These are phyloP conservation scores for Zeus faber DNA, from an alignment of 2,113 vertebrate genomes.

Conservation along the genomic window DNA sequence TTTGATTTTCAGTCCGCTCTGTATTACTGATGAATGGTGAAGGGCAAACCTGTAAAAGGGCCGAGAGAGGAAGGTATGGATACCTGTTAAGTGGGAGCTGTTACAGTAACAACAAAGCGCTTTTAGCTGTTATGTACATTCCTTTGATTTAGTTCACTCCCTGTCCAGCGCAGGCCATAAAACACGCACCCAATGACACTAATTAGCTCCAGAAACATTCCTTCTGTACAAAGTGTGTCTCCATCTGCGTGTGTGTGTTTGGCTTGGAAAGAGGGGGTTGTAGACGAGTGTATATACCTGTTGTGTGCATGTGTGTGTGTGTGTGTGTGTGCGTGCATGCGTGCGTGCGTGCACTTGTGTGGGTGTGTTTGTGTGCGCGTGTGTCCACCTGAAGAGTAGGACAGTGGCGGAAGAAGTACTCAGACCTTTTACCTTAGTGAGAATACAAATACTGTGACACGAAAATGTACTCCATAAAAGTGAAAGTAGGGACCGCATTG, in stretches of 20 bases:
- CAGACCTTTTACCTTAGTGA: no score
- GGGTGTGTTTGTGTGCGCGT: not conserved
- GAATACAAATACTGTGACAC: no score
- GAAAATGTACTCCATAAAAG: no score
- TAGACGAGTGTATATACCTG: slow-evolving; percentile 44
- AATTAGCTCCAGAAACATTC: slow-evolving; percentile 72
- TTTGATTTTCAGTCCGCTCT: no score
- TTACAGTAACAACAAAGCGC: no score
- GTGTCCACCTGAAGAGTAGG: not conserved
- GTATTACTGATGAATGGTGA: no score
- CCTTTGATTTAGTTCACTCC: slow-evolving; percentile 56
- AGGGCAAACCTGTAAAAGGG: no score
- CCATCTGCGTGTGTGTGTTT: slow-evolving; percentile 16
- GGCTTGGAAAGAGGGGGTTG: no score
- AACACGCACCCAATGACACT: slow-evolving; percentile 64
- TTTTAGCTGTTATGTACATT: no score
- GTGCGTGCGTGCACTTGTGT: not conserved
- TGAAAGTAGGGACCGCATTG: no score
- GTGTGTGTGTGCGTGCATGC: slow-evolving; percentile 10
- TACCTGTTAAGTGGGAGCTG: no score
- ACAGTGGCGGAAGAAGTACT: not conserved
- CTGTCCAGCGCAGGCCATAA: slow-evolving; percentile 57
- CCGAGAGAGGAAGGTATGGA: no score
- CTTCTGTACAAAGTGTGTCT: slow-evolving; percentile 36
- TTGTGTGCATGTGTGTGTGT: slow-evolving; percentile 31